A percentile compares a stretch with the other conserved stretches of the same genome.
These are phyloP conservation scores for Pachyuromys duprasi DNA, from an alignment of 2,797 vertebrate species.

Conservation along the genomic window DNA sequence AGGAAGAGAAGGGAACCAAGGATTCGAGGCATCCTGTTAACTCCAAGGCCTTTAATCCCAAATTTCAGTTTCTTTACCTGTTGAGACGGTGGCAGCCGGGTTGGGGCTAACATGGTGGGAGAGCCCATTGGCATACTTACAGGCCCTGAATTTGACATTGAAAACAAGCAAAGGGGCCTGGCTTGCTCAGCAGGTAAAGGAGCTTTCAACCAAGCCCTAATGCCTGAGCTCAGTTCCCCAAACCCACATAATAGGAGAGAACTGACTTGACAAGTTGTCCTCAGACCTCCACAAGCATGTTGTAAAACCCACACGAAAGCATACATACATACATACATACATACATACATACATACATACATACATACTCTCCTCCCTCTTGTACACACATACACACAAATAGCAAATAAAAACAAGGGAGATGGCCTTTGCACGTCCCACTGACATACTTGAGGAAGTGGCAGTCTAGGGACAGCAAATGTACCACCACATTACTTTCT, in stretches of 20 bases:
- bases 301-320: neutral
- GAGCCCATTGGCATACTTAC: neutral
- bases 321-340: neutral
- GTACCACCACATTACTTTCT: no score
- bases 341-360: neutral
- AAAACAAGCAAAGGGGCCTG: neutral
- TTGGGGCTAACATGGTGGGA: no score
- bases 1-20: neutral
- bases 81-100: neutral
- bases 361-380: neutral
- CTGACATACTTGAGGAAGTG: neutral
- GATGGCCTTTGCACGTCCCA: neutral
- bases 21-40: neutral
- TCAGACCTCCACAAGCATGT: neutral
- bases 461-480: neutral
- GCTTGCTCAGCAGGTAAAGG: neutral
- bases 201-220: neutral
- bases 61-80: neutral
- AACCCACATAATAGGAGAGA: neutral
- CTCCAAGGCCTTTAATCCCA: neutral
- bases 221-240: neutral
- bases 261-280: neutral
- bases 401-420: neutral
- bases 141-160: neutral
- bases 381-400: neutral